Conservation (phyloP, 2,113 vertebrate genomes). For the Atrichornis clamosus region DNA sequence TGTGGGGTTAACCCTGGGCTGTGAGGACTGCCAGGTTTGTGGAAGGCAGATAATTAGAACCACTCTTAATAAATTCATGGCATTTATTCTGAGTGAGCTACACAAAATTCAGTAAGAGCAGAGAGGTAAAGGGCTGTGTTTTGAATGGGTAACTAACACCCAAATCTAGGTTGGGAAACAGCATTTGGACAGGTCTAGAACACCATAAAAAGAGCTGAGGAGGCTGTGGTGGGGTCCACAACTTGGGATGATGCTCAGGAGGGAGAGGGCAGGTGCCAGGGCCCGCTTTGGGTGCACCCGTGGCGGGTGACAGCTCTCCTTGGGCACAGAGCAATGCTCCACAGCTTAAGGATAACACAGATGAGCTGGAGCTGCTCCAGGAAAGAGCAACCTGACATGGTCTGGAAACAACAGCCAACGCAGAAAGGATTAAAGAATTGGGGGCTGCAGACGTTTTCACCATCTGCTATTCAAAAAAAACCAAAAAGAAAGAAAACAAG, state of each 20-base stretch:
- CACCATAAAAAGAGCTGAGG: neutral
- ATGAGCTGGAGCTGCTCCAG: neutral
- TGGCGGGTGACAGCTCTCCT: neutral
- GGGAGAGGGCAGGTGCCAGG: neutral
- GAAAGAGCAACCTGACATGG: conserved; percentile 16
- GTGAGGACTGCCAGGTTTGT: neutral
- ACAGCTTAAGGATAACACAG: neutral
- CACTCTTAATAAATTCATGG: neutral
- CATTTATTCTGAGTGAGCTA: neutral
- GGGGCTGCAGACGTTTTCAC: conserved; percentile 17
- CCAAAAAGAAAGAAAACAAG: neutral
- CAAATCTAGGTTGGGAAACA: neutral
- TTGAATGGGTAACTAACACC: neutral
- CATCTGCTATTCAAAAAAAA: neutral
- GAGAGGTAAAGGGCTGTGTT: neutral
- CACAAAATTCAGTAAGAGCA: neutral
- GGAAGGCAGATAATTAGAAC: neutral
- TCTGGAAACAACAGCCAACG: neutral
- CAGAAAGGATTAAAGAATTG: conserved; percentile 36
- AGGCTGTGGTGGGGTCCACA: neutral
- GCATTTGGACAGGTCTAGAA: neutral
- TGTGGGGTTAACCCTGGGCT: neutral
- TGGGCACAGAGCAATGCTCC: neutral
- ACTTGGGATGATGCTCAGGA: neutral
- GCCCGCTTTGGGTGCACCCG: neutral